phyloP scores from a whole-genome alignment of 1,140 invertebrate species.

The Onthophagus taurus region DNA sequence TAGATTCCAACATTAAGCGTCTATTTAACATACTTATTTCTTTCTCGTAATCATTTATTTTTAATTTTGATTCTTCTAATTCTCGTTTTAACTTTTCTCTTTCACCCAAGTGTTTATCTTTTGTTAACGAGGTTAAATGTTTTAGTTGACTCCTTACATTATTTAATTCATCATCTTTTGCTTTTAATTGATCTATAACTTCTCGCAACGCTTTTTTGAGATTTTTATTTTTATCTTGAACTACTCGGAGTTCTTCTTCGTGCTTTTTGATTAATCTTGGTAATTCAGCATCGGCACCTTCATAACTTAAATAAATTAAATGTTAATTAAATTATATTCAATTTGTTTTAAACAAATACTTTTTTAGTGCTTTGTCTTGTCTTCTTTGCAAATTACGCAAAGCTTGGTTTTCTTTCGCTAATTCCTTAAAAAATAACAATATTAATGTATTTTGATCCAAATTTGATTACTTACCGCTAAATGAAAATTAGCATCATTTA shows the following conservation, averaged over 20 bases:
- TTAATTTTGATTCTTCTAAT: conserved; percentile 51
- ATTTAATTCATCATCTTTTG: conserved; percentile 54
- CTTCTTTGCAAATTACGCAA: conserved; percentile 63
- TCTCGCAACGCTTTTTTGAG: conserved; percentile 53
- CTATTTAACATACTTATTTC: conserved; percentile 57
- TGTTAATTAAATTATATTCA: background rate
- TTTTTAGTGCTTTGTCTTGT: conserved; percentile 61
- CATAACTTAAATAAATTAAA: conserved; percentile 44
- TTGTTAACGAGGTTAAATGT: conserved; percentile 56
- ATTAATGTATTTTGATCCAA: background rate
- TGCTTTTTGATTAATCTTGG: conserved; percentile 62
- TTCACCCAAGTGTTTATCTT: conserved; percentile 60
- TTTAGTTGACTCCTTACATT: conserved; percentile 55
- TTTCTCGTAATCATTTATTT: conserved; percentile 55
- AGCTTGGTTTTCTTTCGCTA: conserved; percentile 63
- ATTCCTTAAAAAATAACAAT: conserved; percentile 44
- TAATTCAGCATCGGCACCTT: conserved; percentile 63
- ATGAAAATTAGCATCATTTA: conserved; percentile 68
- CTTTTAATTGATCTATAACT: conserved; percentile 50
- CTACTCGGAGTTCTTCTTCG: conserved; percentile 62
- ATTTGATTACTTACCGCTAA: conserved; percentile 47
- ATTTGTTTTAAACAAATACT: conserved; percentile 32
- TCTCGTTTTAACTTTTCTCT: conserved; percentile 59
- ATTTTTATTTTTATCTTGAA: conserved; percentile 58
- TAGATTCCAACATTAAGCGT: conserved; percentile 56